Percentiles rank a stretch among this genome's conserved stretches.
phyloP scores from a whole-genome alignment of 2,113 vertebrate genomes.

The Centropus bengalensis region DNA sequence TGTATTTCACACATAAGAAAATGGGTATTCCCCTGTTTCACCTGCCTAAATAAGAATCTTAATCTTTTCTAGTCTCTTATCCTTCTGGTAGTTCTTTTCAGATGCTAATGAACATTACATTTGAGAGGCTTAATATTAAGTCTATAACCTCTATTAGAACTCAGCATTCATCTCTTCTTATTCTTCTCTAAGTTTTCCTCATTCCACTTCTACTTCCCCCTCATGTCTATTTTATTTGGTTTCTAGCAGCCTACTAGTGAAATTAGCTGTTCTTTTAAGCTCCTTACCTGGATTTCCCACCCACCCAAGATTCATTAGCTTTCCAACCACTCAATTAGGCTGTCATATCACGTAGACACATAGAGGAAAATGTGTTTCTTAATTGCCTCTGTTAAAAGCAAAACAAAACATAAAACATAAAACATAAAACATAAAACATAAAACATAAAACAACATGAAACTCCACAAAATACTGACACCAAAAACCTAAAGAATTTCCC shows the following conservation, averaged over 20 bases:
- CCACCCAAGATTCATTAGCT: not conserved
- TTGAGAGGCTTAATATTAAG: not conserved
- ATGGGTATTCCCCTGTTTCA: not conserved
- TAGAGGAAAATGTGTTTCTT: not conserved
- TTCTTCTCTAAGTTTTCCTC: not conserved
- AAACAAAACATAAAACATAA: not conserved
- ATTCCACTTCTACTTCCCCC: not conserved
- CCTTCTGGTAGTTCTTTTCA: not conserved
- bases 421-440: not conserved
- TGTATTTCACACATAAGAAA: not conserved
- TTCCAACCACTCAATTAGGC: not conserved
- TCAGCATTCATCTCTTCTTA: not conserved
- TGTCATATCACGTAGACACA: not conserved
- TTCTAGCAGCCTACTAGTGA: not conserved
- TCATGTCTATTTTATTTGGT: not conserved
- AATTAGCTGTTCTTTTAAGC: not conserved
- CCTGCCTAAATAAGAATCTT: not conserved
- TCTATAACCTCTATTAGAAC: not conserved
- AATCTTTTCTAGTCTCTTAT: not conserved
- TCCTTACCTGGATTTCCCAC: not conserved
- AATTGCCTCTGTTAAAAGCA: not conserved
- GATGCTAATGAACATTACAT: conserved; percentile 10
- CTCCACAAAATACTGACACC: not conserved
- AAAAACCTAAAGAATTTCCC: not conserved
- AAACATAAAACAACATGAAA: not conserved